Conservation (phyloP, 2,113 vertebrate genomes). For the Malaclemys terrapin region DNA sequence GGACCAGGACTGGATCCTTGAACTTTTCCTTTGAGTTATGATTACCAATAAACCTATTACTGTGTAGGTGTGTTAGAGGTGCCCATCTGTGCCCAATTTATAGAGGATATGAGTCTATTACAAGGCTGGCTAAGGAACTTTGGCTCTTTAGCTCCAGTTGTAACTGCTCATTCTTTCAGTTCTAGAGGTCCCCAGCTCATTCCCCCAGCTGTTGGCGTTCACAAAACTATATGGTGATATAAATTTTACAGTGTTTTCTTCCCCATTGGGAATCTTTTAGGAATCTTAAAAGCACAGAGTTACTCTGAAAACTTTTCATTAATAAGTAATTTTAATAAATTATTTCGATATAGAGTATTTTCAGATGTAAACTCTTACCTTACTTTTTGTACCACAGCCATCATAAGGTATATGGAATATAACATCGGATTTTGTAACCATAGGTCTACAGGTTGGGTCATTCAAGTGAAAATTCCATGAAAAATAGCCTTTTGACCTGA, state of each 20-base stretch:
- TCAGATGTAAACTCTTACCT: not conserved
- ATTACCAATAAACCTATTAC: not conserved
- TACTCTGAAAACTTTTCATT: not conserved
- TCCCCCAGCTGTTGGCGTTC: fast-evolving
- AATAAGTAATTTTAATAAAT: not conserved
- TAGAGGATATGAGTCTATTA: not conserved
- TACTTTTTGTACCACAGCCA: not conserved
- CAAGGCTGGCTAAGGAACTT: not conserved
- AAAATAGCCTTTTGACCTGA: not conserved
- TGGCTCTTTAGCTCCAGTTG: not conserved
- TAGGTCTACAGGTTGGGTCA: fast-evolving
- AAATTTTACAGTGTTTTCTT: no score
- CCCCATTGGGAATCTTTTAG: fast-evolving
- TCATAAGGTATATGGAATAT: not conserved
- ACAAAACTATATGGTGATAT: not conserved
- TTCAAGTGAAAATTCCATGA: not conserved
- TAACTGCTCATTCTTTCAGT: not conserved
- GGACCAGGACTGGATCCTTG: not conserved
- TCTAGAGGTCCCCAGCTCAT: not conserved
- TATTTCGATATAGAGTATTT: not conserved
- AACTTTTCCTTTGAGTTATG: not conserved
- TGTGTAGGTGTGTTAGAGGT: not conserved
- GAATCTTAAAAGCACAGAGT: not conserved
- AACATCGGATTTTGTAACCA: fast-evolving
- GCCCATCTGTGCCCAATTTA: not conserved